Percentiles rank a stretch among this genome's conserved stretches.
These are phyloP conservation scores for Volucella zonaria DNA, from an alignment of 2,888 invertebrate species.

Conservation along the genomic window DNA sequence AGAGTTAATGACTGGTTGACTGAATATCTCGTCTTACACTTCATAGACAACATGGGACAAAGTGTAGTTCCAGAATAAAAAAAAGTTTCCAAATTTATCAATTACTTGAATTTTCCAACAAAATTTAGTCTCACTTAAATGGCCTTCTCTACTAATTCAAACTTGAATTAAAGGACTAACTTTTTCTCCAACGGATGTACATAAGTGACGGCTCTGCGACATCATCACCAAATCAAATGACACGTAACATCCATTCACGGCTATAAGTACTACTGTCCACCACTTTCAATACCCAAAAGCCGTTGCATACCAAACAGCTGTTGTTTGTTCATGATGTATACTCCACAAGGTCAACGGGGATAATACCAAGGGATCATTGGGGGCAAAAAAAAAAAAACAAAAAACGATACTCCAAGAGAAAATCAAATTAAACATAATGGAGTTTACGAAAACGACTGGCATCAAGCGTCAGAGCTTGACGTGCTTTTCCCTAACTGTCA, in stretches of 20 bases:
- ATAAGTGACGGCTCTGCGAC: conserved; percentile 54
- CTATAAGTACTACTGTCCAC: conserved; percentile 30
- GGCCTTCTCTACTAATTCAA: too few species aligned
- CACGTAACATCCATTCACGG: conserved; percentile 39
- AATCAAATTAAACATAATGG: conserved; percentile 69
- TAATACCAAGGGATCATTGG: conserved; percentile 31
- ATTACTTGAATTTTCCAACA: too few species aligned
- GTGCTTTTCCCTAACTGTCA: conserved; percentile 47
- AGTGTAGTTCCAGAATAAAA: too few species aligned
- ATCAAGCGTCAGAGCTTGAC: conserved; percentile 24
- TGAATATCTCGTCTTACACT: too few species aligned
- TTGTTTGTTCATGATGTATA: conserved; percentile 51
- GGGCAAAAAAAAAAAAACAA: conserved; percentile 22
- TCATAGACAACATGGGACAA: too few species aligned
- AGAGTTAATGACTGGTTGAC: too few species aligned
- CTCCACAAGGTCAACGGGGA: conserved; percentile 26
- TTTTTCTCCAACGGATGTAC: conserved; percentile 15
- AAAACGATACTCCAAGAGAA: conserved; percentile 33
- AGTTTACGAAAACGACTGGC: conserved; percentile 59
- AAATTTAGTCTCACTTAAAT: too few species aligned
- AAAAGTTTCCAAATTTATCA: too few species aligned
- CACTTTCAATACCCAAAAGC: conserved; percentile 44
- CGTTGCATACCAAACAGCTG: conserved; percentile 58
- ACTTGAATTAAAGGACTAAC: too few species aligned
- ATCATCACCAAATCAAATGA: conserved; percentile 58